Conservation (phyloP, 2,888 invertebrate genomes). For the Tiliacea citrago region DNA sequence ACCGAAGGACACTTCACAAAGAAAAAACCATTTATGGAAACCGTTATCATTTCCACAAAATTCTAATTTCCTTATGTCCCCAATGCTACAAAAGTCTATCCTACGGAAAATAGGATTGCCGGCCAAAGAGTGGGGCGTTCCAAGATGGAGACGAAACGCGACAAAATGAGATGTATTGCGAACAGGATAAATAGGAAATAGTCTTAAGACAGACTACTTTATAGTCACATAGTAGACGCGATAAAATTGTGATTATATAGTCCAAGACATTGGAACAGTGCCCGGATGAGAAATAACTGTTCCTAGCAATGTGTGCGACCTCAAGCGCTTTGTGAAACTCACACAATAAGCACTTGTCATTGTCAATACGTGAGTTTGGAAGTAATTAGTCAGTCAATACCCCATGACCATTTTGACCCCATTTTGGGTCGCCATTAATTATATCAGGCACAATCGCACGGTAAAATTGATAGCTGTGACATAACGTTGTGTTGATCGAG, state of each 20-base stretch:
- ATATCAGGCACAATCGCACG: slow-evolving; percentile 55
- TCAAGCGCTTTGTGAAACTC: slow-evolving; percentile 55
- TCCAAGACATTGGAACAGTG: slow-evolving; percentile 78
- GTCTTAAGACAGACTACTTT: slow-evolving; percentile 64
- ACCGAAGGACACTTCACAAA: slow-evolving; percentile 8
- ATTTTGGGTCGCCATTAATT: slow-evolving; percentile 66
- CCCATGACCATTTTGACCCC: slow-evolving; percentile 54
- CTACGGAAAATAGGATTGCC: slow-evolving; percentile 71
- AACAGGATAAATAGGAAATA: slow-evolving; percentile 60
- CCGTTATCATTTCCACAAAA: slow-evolving; percentile 35
- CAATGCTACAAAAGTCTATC: slow-evolving; percentile 51
- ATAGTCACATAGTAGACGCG: slow-evolving; percentile 66
- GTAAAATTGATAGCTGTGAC: slow-evolving; percentile 54
- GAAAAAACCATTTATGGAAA: slow-evolving; percentile 27
- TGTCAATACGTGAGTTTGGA: slow-evolving; percentile 66
- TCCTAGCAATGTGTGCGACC: slow-evolving; percentile 39
- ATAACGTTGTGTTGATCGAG: slow-evolving; percentile 45
- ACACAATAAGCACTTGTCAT: slow-evolving; percentile 65
- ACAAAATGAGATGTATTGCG: slow-evolving; percentile 72
- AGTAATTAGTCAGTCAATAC: slow-evolving; percentile 67
- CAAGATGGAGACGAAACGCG: slow-evolving; percentile 50
- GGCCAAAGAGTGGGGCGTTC: slow-evolving; percentile 66
- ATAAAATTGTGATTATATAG: slow-evolving; percentile 80
- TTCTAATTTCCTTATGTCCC: slow-evolving; percentile 53
- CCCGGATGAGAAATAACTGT: slow-evolving; percentile 66